Evolutionary conservation across 2,888 invertebrate genomes (phyloP), one percentile per base, ranked within the genome.

Genomic region (Charanyca ferruginea): DNA sequence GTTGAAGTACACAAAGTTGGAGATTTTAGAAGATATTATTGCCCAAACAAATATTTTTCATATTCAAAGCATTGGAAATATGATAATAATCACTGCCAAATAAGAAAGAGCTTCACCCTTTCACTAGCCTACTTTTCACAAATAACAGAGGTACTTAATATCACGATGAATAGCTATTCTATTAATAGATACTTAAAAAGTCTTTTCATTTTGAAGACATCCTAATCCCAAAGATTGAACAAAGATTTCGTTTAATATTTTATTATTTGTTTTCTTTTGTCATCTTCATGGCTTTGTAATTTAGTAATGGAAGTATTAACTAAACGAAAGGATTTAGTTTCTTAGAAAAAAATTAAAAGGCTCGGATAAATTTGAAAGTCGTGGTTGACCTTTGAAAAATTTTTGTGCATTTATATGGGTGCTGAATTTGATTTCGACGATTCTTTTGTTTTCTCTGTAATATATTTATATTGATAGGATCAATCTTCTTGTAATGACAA

Each of bases 251-350:
- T 53, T 44, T 69, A 55, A n/a, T 52, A 25, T 61, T 69, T 54
- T 54, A n/a, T n/a, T n/a, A n/a, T n/a, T n/a, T n/a, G n/a, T n/a
- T 69, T 42, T 47, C n/a, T 55, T 52, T 72, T 72, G 45, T 70
- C 41, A 38, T 60, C 8, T 23, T 28, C 11, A 13, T 23, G 22
- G 45, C 20, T 69, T 72, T 9, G 23, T 72, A 59, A 75, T 51
- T 76, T 75, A 51, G 44, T 61, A 61, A 72, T 55, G 42, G n/a
- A 55, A 35, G 54, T 42, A 49, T 59, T 75, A 41, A 47, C 8
- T 3, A 41, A 38, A 35, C 23, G 69, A 75, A 75, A 13, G 32
- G 42, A 49, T 54, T 63, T 25, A 20, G 23, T 72, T 45, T 38
- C 5, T 25, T 52, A 44, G n/a, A 66, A 51, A 58, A 45, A 44